Evolutionary conservation across 2,113 vertebrate species (phyloP).

Genomic region (Ardeotis arabs): DNA sequence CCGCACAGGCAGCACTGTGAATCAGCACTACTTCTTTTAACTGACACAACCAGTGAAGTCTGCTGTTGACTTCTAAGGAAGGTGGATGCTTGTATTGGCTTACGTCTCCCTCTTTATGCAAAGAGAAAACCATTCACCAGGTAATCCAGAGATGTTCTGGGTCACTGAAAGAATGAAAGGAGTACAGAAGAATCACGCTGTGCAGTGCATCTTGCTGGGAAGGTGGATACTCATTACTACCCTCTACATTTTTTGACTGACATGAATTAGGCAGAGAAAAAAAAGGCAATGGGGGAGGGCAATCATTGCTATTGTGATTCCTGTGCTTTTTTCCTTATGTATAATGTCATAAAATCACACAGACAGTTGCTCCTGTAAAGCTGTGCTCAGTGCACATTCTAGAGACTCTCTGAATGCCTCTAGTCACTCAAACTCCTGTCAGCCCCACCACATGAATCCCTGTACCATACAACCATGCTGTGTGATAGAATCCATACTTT

Average conservation of each 20-base stretch:
- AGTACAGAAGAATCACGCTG: neutral
- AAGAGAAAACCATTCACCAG: neutral
- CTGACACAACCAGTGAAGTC: neutral
- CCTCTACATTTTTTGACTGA: neutral
- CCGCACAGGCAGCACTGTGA: neutral
- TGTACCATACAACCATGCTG: neutral
- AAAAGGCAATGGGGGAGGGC: rapidly evolving
- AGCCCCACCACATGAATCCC: neutral
- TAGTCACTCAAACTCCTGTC: neutral
- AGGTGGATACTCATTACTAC: neutral
- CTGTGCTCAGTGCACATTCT: neutral
- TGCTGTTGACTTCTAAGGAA: neutral
- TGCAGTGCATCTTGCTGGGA: neutral
- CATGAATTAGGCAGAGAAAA: neutral
- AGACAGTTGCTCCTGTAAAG: neutral
- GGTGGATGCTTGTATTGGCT: neutral
- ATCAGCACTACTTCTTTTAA: neutral
- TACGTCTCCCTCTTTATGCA: neutral
- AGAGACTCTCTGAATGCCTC: neutral
- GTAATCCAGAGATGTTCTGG: neutral
- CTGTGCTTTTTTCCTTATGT: neutral
- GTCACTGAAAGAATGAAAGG: neutral
- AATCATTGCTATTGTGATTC: neutral
- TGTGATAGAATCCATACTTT: neutral
- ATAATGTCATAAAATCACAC: neutral